These are phyloP conservation scores for Alethe diademata DNA, from an alignment of 2,113 vertebrate genomes.

Conservation along the genomic window DNA sequence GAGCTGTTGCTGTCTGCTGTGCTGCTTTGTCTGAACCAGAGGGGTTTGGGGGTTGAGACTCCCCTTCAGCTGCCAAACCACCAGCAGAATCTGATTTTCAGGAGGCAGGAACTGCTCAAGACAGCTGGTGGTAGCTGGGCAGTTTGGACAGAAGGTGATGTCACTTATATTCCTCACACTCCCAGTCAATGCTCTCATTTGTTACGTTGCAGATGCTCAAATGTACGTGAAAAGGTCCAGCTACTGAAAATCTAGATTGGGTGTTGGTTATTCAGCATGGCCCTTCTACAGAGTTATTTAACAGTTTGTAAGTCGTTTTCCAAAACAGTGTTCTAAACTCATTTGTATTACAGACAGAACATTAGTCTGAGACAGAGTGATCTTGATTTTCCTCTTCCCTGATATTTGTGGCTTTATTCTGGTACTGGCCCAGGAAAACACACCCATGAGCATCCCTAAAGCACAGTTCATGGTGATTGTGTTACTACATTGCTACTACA, in stretches of 20 bases:
- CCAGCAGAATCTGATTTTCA: neutral
- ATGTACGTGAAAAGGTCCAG: neutral
- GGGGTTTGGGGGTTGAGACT: neutral
- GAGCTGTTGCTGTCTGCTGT: neutral
- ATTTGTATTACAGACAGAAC: conserved; percentile 11
- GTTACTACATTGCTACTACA: neutral
- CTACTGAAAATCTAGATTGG: neutral
- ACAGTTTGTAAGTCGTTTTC: neutral
- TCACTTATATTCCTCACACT: neutral
- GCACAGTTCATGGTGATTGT: neutral
- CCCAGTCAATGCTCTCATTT: neutral
- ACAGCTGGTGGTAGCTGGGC: neutral
- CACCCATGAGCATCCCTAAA: neutral
- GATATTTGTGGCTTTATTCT: conserved; percentile 12
- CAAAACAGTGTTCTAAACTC: neutral
- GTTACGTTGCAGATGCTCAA: neutral
- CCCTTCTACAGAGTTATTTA: neutral
- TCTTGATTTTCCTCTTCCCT: neutral
- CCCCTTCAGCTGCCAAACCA: neutral
- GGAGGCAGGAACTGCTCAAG: neutral
- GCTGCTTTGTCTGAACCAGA: neutral
- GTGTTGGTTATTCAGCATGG: neutral
- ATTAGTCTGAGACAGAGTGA: neutral
- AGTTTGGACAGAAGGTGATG: neutral
- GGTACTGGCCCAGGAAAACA: neutral